Evolutionary conservation across 2,797 vertebrate species (phyloP).

Genomic region (Neosilurus hyrtlii): DNA sequence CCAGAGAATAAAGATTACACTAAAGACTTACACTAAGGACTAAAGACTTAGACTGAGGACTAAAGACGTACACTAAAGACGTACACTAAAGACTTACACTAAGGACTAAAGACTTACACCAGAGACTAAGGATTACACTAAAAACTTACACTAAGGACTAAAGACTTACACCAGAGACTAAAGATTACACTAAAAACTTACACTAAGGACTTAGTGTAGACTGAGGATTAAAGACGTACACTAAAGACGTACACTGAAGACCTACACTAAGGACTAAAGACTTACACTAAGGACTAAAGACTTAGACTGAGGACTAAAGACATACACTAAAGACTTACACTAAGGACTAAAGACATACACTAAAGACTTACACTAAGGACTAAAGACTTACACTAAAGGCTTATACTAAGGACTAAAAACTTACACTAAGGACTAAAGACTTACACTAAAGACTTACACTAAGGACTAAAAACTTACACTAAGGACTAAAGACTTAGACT

Average conservation of each 20-base stretch:
- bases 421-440: background rate
- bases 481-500: background rate
- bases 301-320: background rate
- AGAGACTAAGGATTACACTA: no score
- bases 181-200: background rate
- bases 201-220: no score
- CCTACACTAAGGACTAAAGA: background rate
- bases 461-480: background rate
- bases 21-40: background rate
- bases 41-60: background rate
- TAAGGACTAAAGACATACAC: no score
- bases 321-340: no score
- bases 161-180: background rate
- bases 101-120: background rate
- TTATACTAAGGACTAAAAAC: background rate
- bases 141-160: no score
- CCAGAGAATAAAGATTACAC: background rate
- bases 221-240: background rate
- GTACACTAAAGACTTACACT: no score
- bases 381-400: background rate
- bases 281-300: background rate
- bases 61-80: no score
- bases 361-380: background rate
- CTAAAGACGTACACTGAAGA: background rate
- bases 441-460: background rate